phyloP scores from a whole-genome alignment of 2,113 vertebrate species.

The Toxostoma redivivum region DNA sequence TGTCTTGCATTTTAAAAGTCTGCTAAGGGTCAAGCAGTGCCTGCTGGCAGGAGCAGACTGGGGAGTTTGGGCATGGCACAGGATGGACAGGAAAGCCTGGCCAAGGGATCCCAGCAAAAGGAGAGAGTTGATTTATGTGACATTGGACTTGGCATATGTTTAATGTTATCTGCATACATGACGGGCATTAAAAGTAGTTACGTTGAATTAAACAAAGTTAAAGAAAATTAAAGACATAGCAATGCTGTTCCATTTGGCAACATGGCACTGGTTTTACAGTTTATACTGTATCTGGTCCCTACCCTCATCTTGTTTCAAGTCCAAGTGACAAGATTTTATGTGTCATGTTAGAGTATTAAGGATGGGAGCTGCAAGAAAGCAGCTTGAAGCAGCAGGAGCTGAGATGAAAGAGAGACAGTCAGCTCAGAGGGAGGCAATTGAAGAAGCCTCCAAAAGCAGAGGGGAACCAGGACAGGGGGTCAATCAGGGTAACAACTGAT shows the following conservation, averaged over 20 bases:
- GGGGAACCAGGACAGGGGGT: neutral
- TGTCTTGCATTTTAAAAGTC: neutral
- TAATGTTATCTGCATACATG: neutral
- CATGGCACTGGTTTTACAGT: neutral
- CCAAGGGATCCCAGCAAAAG: neutral
- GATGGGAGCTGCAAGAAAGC: neutral
- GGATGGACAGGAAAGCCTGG: neutral
- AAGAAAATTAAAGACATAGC: neutral
- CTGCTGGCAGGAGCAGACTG: neutral
- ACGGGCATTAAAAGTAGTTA: neutral
- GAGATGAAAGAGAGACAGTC: neutral
- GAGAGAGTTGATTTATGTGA: neutral
- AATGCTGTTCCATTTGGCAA: neutral
- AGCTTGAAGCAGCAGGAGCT: neutral
- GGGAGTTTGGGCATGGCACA: neutral
- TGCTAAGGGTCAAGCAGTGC: neutral
- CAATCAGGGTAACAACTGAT: neutral
- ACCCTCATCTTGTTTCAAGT: neutral
- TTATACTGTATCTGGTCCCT: neutral
- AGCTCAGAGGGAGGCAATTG: neutral
- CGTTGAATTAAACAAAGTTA: neutral
- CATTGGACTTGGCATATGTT: neutral
- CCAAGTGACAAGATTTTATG: neutral
- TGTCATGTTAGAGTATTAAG: neutral
- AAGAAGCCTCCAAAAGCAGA: slow-evolving; percentile 6